Conservation (phyloP, 2,113 vertebrate genomes). For the Perca schrenkii region DNA sequence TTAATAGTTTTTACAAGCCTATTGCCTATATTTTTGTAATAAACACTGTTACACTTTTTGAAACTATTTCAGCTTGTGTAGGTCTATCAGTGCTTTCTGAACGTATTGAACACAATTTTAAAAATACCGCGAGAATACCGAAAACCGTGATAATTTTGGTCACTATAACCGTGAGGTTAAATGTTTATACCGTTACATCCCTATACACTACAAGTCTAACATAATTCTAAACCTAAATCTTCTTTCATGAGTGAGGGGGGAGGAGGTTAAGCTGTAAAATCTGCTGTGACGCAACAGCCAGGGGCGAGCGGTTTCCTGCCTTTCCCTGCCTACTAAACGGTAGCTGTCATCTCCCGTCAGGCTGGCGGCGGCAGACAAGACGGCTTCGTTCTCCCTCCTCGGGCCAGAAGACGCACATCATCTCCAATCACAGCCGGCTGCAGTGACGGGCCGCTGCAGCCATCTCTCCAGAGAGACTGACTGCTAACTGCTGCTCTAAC, state of each 20-base stretch:
- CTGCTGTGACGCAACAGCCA: conserved; percentile 52
- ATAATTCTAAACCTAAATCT: no score
- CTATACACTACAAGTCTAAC: no score
- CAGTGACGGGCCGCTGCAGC: conserved; percentile 50
- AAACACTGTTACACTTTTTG: no score
- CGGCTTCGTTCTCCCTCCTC: conserved; percentile 44
- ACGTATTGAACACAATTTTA: no score
- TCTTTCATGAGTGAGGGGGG: not conserved
- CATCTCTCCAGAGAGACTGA: conserved; percentile 35
- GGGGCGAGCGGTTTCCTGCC: conserved; percentile 41
- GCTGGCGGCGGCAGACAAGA: conserved; percentile 49
- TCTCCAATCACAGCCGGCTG: conserved; percentile 56
- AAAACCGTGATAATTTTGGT: no score
- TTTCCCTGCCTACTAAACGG: conserved; percentile 59
- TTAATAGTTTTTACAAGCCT: no score
- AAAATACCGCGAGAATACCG: no score
- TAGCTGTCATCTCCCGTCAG: conserved; percentile 64
- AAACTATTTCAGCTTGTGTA: no score
- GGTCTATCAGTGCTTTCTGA: no score
- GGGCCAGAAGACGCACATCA: conserved; percentile 64
- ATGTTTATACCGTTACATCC: no score
- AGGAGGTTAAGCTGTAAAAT: conserved; percentile 19
- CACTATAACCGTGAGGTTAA: no score
- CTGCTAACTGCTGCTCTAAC: conserved; percentile 29
- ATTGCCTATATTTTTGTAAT: no score